Conservation (phyloP, 2,888 invertebrate species). For the Drosophila austrosaltans region DNA sequence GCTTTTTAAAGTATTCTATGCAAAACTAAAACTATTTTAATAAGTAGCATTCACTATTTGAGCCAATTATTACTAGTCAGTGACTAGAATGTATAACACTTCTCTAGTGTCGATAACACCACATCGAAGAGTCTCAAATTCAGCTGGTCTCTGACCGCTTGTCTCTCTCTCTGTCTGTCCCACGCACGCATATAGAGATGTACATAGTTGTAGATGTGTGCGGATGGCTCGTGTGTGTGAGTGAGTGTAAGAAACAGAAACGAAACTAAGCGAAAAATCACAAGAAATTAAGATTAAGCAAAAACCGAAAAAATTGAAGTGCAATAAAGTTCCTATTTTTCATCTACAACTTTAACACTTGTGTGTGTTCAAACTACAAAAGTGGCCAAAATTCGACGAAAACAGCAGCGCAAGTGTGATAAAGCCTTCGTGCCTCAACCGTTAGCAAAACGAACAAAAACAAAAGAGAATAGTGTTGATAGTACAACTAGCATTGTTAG, state of each 20-base stretch:
- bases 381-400: slow-evolving; percentile 80
- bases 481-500: slow-evolving; percentile 67
- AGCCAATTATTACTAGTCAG: neutral
- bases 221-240: slow-evolving; percentile 24
- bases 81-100: neutral
- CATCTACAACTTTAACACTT: slow-evolving; percentile 35
- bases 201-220: slow-evolving; percentile 16
- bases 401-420: slow-evolving; percentile 74
- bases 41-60: neutral
- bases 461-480: slow-evolving; percentile 72
- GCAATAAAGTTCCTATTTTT: slow-evolving; percentile 61
- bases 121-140: slow-evolving; percentile 7
- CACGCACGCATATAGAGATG: slow-evolving; percentile 15
- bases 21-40: neutral
- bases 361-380: slow-evolving; percentile 54
- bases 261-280: slow-evolving; percentile 41
- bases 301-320: slow-evolving; percentile 26
- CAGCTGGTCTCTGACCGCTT: slow-evolving; percentile 14
- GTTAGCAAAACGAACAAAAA: slow-evolving; percentile 69
- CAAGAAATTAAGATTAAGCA: slow-evolving; percentile 32
- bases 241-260: slow-evolving; percentile 35
- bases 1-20: neutral
- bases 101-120: slow-evolving; percentile 11
- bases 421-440: slow-evolving; percentile 69
- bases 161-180: slow-evolving; percentile 4